Evolutionary conservation across 92 coral and sea anemone species (phyloP), one percentile per base, ranked within the genome.

Genomic region (Umimayanthus kanabou): DNA sequence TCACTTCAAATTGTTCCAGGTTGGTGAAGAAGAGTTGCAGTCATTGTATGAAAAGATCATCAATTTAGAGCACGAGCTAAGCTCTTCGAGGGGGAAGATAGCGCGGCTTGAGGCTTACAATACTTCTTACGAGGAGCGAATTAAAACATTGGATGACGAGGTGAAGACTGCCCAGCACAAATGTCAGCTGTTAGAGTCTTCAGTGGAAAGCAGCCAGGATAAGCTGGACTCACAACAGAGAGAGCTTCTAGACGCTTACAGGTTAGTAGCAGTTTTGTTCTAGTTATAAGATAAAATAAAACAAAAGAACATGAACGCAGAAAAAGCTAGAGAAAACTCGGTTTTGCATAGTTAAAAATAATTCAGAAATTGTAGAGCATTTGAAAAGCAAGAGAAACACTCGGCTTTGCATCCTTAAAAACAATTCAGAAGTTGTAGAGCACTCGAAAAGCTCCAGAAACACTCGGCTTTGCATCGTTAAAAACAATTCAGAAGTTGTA

Each of bases 41-140:
- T 53, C 47, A 10, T 58, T 55, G 47, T 15, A 80, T n/a, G 84
- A 61, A 40, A 80, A 58, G 18, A 33, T 80, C 16, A 26, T 58
- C 25, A 23, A 13, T 15, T 37, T 90, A n/a, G 88, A 87, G 50
- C 69, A 49, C 5, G 90, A 90, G 42, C 53, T 90, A 9, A 49
- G 66, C 67, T 87, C 90, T 7, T 25, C 88, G 9, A 81, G 29
- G 5, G 29, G 43, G 16, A 57, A 80, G 20, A 53, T 82, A 1
- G 5, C 15, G 18, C 88, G 88, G 43, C 39, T 90, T 28, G 88
- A 90, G 66, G 93, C 85, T 50, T 90, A 89, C 37, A 90, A 87
- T 45, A 26, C 76, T 16, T 77, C 93, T 6, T 88, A 82, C 77
- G 90, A 88, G 70, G 93, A 90, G 49, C 85, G 66, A 87, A 47